A percentile compares a stretch with the other conserved stretches of the same genome.
Conservation (phyloP, 2,113 vertebrate species). For the Petromus typicus region DNA sequence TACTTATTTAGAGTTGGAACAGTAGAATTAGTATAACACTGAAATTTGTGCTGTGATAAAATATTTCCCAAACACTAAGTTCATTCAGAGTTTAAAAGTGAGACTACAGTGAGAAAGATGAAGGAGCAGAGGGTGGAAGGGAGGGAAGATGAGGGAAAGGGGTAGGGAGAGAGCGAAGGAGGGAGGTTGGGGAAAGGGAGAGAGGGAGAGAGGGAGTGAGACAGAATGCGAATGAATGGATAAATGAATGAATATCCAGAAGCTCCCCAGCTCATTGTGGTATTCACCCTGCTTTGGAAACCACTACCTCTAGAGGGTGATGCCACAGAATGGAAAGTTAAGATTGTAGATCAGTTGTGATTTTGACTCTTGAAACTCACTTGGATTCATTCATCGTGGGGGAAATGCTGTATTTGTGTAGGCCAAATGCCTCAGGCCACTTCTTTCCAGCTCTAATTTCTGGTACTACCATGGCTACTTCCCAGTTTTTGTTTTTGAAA, state of each 20-base stretch:
- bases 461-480: neutral
- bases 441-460: conserved; percentile 12
- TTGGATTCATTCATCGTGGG: neutral
- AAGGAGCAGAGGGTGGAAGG: too few relatives aligned
- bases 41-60: conserved; percentile 37
- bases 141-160: neutral
- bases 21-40: conserved; percentile 9
- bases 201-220: neutral
- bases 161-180: neutral
- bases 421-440: neutral
- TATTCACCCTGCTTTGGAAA: neutral
- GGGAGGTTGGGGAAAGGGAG: too few relatives aligned
- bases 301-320: neutral
- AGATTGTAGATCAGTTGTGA: neutral
- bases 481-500: conserved; percentile 14
- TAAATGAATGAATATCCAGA: neutral
- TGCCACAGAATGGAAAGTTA: conserved; percentile 51
- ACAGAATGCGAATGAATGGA: neutral
- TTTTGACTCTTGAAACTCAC: conserved; percentile 55
- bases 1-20: conserved; percentile 58
- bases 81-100: conserved; percentile 48
- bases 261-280: neutral
- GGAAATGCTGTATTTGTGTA: conserved; percentile 7
- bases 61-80: conserved; percentile 51
- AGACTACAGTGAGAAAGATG: neutral